A percentile compares a stretch with the other conserved stretches of the same genome.
Evolutionary conservation across 2,113 vertebrate species (phyloP).

Genomic region (Emydura subglobosa): DNA sequence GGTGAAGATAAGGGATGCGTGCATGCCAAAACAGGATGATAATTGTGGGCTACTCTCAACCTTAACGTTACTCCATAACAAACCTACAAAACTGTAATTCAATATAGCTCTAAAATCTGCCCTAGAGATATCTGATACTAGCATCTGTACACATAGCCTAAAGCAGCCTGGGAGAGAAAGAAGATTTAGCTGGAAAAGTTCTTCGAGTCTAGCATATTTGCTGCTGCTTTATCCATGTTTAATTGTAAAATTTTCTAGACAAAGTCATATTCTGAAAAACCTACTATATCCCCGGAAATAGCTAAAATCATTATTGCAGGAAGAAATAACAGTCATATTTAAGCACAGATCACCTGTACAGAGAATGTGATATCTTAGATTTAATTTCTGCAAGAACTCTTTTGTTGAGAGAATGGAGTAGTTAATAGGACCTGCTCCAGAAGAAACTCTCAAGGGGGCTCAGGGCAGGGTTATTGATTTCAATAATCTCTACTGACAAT

Average conservation of each 20-base stretch:
- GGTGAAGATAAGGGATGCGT: not conserved
- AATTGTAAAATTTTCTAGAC: not conserved
- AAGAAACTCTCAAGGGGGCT: not conserved
- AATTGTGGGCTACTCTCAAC: not conserved
- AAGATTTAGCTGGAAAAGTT: not conserved
- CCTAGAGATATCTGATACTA: not conserved
- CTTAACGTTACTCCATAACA: not conserved
- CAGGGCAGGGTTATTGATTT: not conserved
- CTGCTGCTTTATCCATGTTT: not conserved
- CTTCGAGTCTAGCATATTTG: not conserved
- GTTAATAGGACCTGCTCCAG: not conserved
- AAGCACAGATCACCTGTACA: not conserved
- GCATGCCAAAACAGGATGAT: not conserved
- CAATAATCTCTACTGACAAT: not conserved
- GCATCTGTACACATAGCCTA: not conserved
- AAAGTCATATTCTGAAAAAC: not conserved
- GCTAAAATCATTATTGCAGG: not conserved
- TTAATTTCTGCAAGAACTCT: not conserved
- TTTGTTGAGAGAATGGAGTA: not conserved
- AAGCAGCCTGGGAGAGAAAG: not conserved
- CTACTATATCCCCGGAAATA: not conserved
- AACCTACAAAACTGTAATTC: not conserved
- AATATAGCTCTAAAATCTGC: not conserved
- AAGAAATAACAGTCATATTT: not conserved
- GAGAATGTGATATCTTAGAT: not conserved